Conservation (phyloP, 2,888 invertebrate genomes). For the Nomada goodeniana region DNA sequence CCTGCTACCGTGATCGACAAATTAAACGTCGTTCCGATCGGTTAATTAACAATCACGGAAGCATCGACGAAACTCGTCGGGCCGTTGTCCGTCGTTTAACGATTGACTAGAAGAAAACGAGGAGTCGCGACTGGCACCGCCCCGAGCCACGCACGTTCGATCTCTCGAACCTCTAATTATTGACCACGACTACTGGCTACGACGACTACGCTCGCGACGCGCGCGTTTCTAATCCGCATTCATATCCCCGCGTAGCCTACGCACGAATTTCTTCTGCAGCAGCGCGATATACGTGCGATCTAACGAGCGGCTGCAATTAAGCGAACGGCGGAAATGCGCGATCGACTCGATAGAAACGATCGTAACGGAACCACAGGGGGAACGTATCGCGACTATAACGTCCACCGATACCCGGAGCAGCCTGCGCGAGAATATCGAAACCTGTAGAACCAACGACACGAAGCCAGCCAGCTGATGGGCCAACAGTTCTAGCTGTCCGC, state of each 20-base stretch:
- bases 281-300: background rate
- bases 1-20: background rate
- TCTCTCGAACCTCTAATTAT: conserved; percentile 45
- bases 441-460: too few species aligned
- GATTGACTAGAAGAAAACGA: conserved; percentile 5
- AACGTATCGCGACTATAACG: background rate
- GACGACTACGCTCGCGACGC: background rate
- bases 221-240: conserved; percentile 10
- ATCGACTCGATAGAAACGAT: background rate
- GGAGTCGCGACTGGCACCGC: background rate
- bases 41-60: conserved; percentile 28
- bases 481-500: conserved; percentile 36
- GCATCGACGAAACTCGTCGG: conserved; percentile 18
- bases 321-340: background rate
- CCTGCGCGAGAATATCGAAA: conserved; percentile 12
- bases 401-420: background rate
- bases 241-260: background rate
- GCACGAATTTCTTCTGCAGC: background rate
- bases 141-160: conserved; percentile 14
- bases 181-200: conserved; percentile 46
- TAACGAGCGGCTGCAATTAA: background rate
- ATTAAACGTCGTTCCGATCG: conserved; percentile 3
- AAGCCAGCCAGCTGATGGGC: too few species aligned
- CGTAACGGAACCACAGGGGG: background rate
- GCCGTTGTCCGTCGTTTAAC: background rate